phyloP scores from a whole-genome alignment of 1,140 invertebrate species.

The Heliconius congener region DNA sequence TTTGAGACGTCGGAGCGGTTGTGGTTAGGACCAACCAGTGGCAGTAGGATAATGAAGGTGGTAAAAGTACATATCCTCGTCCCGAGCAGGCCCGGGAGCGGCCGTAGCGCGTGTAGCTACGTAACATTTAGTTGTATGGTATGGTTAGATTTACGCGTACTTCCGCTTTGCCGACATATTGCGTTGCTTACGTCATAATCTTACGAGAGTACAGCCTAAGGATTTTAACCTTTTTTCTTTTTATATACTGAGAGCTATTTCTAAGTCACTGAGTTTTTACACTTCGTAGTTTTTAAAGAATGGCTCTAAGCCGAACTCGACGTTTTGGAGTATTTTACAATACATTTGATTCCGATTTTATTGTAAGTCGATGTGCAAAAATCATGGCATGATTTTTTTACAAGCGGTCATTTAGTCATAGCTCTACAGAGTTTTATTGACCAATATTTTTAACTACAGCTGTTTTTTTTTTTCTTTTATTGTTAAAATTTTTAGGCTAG shows the following conservation, averaged over 20 bases:
- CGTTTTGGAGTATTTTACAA: conserved; percentile 80
- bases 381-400: conserved; percentile 75
- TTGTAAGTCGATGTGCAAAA: conserved; percentile 68
- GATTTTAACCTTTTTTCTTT: conserved; percentile 75
- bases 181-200: conserved; percentile 80
- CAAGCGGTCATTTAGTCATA: conserved; percentile 77
- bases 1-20: conserved; percentile 62
- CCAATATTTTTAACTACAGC: conserved; percentile 76
- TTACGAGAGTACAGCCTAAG: conserved; percentile 80
- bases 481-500: conserved; percentile 82
- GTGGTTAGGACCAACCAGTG: conserved; percentile 72
- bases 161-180: conserved; percentile 80
- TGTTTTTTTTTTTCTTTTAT: conserved; percentile 71
- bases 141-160: conserved; percentile 79
- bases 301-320: conserved; percentile 70
- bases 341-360: conserved; percentile 73
- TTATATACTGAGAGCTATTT: conserved; percentile 81
- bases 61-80: conserved; percentile 79
- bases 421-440: conserved; percentile 79
- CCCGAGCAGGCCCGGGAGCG: conserved; percentile 58
- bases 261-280: conserved; percentile 78
- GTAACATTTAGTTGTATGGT: conserved; percentile 80
- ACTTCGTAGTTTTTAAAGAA: conserved; percentile 68
- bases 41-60: conserved; percentile 54
- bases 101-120: conserved; percentile 75